Conservation (phyloP, 2,797 vertebrate genomes). For the Taeniopygia guttata region DNA sequence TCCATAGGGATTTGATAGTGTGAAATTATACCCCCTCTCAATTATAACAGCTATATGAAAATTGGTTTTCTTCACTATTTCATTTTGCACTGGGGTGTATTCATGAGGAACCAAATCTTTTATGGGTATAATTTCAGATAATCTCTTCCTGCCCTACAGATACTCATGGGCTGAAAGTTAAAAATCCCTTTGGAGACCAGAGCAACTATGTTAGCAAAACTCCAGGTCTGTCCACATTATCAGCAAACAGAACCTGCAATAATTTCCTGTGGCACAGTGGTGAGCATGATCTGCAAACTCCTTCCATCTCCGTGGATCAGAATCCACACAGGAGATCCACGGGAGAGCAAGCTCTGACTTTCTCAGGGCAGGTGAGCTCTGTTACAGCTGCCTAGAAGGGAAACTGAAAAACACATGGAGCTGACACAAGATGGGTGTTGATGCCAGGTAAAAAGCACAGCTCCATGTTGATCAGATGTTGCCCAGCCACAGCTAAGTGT, state of each 20-base stretch:
- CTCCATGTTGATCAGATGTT: neutral
- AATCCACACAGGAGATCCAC: neutral
- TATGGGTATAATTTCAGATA: neutral
- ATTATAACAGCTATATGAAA: neutral
- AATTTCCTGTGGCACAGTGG: rapidly evolving
- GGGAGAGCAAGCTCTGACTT: neutral
- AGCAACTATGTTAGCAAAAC: neutral
- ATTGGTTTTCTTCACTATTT: neutral
- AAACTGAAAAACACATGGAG: neutral
- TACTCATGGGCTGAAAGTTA: neutral
- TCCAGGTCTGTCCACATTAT: rapidly evolving
- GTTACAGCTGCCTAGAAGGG: neutral
- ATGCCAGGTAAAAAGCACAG: neutral
- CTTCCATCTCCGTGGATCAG: neutral
- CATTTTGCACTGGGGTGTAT: neutral
- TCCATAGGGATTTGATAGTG: neutral
- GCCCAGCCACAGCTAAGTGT: neutral
- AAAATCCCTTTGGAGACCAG: neutral
- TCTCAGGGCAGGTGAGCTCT: neutral
- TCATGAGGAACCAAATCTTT: neutral
- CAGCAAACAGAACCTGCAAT: neutral
- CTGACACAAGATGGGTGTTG: neutral
- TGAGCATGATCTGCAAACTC: neutral
- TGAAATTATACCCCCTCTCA: neutral
- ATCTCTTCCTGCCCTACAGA: neutral